A percentile compares a stretch with the other conserved stretches of the same genome.
phyloP scores from a whole-genome alignment of 2,113 vertebrate species.

The Macroglossus sobrinus region DNA sequence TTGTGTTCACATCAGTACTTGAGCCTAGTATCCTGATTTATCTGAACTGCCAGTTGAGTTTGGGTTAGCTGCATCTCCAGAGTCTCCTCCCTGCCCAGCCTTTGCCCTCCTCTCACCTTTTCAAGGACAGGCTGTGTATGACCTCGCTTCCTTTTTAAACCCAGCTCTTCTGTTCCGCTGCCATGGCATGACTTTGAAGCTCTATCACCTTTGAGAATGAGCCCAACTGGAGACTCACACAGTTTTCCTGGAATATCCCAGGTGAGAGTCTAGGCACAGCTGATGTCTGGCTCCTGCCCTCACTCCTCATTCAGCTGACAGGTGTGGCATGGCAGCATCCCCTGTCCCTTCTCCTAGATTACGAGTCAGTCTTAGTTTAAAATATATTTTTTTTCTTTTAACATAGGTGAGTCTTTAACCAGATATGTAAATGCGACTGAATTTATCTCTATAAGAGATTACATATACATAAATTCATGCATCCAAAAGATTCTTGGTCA shows the following conservation, averaged over 20 bases:
- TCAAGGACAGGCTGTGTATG: background rate
- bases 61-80: background rate
- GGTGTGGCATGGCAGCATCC: too few species aligned
- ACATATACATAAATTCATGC: background rate
- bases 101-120: background rate
- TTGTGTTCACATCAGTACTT: background rate
- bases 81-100: background rate
- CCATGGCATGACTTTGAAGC: background rate
- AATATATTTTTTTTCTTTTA: background rate
- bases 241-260: background rate
- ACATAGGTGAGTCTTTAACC: background rate
- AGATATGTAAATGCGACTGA: background rate
- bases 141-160: background rate
- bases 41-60: background rate
- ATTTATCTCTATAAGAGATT: background rate
- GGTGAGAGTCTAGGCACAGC: background rate
- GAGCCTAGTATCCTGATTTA: background rate
- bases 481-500: background rate
- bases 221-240: background rate
- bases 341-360: background rate
- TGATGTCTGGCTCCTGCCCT: background rate
- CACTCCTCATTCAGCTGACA: background rate
- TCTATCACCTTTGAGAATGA: background rate
- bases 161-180: accelerated
- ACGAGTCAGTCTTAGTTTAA: background rate